Base-by-base conservation (phyloP, 2,113 vertebrate genomes). In the Condylura cristata region DNA sequence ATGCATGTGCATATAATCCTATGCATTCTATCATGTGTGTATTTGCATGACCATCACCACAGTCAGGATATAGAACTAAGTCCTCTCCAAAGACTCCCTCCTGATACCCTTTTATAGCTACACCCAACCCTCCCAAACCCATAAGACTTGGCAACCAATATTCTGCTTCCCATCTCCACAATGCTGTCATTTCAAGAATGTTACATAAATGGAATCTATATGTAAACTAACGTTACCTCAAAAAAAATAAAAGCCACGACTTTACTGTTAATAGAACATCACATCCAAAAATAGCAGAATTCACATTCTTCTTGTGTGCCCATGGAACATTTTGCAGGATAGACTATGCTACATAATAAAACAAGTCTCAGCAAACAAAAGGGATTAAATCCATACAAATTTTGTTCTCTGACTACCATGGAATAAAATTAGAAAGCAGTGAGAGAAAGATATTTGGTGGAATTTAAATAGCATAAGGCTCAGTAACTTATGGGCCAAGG, bases 391-490 rank as follows among this genome's bases (percentile, higher is more conserved):
- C 68, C 30, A 92, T 60, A 70, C 34, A 41, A 71, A 82, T 3
- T 83, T 53, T 53, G 7, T 82, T 76, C 13, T 94, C 82, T 66
- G 34, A 92, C 17, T 86, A 79, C 5, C 60, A 1, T 68, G 16
- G 16, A 74, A 74, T 72, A 94, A 92, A 86, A 95, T 86, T 89
- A 92, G 75, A 76, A 89, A 86, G 30, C 30, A 65, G 86, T 46
- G 89, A 86, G 13, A 89, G 48, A 89, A 86, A 92, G 60, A 82
- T 34, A 75, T 39, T 72, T 63, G 48, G 30, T 95, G 20, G 41
- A 94, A 86, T 82, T 86, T 89, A 89, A 92, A 89, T 41, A 53
- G 66, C 14, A 39, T 6, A 32, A 2, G 72, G 20, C 30, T 76
- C 63, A 92, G 46, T 61, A 87, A 68, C 16, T n/a, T 92, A 30